Percentiles rank a stretch among this genome's conserved stretches.
These are phyloP conservation scores for Serinus canaria DNA, from an alignment of 2,113 vertebrate genomes.

Conservation along the genomic window DNA sequence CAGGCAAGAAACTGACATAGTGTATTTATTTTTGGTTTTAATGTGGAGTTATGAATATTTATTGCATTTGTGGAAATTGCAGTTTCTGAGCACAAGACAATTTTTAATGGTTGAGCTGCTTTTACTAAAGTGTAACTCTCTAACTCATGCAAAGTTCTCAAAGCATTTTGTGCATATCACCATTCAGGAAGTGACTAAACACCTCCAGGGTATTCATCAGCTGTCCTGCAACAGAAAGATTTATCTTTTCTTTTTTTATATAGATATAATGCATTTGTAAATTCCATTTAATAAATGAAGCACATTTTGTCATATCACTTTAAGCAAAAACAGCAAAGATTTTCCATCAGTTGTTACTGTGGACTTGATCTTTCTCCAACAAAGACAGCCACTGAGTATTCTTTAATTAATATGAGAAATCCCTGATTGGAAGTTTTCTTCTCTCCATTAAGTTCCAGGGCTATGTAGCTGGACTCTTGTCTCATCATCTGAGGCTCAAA, in stretches of 20 bases:
- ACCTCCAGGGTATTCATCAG: slow-evolving; percentile 42
- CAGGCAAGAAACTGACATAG: slow-evolving; percentile 13
- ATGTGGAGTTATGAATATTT: slow-evolving; percentile 61
- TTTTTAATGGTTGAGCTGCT: background rate
- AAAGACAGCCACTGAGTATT: background rate
- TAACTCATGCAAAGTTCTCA: background rate
- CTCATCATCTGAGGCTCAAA: background rate
- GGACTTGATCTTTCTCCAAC: background rate
- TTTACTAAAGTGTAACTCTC: background rate
- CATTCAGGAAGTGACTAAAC: background rate
- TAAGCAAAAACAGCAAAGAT: slow-evolving; percentile 33
- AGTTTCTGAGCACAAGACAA: background rate
- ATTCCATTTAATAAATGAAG: slow-evolving; percentile 8
- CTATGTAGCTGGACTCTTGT: background rate
- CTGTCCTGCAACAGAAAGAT: slow-evolving; percentile 8
- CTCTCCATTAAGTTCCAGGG: background rate
- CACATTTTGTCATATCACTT: background rate
- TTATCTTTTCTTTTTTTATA: background rate
- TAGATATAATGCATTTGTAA: slow-evolving; percentile 25
- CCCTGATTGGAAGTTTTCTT: background rate
- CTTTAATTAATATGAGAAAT: slow-evolving; percentile 9
- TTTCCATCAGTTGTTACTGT: background rate
- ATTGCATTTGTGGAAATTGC: slow-evolving; percentile 41
- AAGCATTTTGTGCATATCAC: background rate
- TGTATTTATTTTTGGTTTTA: slow-evolving; percentile 35